A percentile compares a stretch with the other conserved stretches of the same genome.
phyloP scores from a whole-genome alignment of 2,888 invertebrate genomes.

The Lasioglossum vierecki region DNA sequence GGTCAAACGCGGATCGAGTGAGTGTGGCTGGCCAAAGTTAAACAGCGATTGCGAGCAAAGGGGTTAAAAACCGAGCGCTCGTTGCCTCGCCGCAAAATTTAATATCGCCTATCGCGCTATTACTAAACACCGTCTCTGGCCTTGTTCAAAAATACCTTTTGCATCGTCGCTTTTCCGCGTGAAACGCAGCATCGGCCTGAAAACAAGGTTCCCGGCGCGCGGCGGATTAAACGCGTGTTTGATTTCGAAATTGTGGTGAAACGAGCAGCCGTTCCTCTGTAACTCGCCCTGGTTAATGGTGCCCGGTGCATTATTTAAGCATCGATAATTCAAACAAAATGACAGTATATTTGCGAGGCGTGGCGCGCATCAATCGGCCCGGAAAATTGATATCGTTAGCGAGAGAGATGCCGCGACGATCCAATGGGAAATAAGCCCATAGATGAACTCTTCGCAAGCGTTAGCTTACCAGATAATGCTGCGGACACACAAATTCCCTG shows the following conservation, averaged over 20 bases:
- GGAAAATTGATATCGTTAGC: conserved; percentile 54
- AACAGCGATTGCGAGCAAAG: background rate
- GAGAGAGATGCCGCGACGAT: background rate
- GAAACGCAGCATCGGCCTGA: conserved; percentile 1
- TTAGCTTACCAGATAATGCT: background rate
- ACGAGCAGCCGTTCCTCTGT: conserved; percentile 34
- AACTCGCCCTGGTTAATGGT: conserved; percentile 45
- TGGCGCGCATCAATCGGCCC: conserved; percentile 24
- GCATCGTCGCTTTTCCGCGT: background rate
- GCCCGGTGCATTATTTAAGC: conserved; percentile 42
- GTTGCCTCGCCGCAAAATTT: background rate
- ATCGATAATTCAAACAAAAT: conserved; percentile 53
- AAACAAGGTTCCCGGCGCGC: conserved; percentile 14
- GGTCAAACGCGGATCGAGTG: background rate
- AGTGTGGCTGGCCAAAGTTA: background rate
- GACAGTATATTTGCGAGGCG: conserved; percentile 21
- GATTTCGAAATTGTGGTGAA: conserved; percentile 45
- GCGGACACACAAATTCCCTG: background rate
- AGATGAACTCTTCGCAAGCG: conserved; percentile 6
- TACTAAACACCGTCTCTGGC: conserved; percentile 6
- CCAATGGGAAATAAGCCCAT: background rate
- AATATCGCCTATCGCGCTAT: background rate
- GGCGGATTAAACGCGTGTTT: conserved; percentile 31
- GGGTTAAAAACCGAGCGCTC: background rate
- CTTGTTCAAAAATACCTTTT: background rate